Percentiles rank a stretch among this genome's conserved stretches.
phyloP scores from a whole-genome alignment of 2,888 invertebrate genomes.

The Cheilosia vernalis region DNA sequence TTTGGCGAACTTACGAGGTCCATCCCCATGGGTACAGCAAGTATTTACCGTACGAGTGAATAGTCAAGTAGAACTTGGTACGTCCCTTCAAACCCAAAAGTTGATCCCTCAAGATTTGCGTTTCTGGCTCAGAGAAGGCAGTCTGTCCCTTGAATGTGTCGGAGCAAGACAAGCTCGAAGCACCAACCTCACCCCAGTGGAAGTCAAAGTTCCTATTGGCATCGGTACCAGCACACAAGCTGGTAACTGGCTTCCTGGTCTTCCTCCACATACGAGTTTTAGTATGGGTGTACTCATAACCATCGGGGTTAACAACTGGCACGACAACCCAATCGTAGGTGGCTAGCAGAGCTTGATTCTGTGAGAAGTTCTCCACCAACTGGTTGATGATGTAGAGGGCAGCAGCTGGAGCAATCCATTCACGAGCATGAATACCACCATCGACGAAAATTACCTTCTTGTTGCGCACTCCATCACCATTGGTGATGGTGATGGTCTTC shows the following conservation, averaged over 20 bases:
- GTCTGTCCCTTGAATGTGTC: conserved; percentile 85
- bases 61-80: conserved; percentile 86
- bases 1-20: conserved; percentile 81
- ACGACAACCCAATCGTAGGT: conserved; percentile 87
- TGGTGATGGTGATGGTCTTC: conserved; percentile 86
- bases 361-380: conserved; percentile 84
- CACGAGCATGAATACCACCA: conserved; percentile 87
- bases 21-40: conserved; percentile 87
- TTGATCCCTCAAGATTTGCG: conserved; percentile 84
- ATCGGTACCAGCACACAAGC: conserved; percentile 85
- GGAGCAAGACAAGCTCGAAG: conserved; percentile 84
- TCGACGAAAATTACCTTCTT: conserved; percentile 85
- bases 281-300: conserved; percentile 87
- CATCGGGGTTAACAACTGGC: conserved; percentile 89
- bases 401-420: conserved; percentile 87
- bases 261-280: conserved; percentile 85
- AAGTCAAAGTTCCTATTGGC: conserved; percentile 87
- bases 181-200: conserved; percentile 85
- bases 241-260: conserved; percentile 83
- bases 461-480: conserved; percentile 82
- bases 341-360: conserved; percentile 84
- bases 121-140: conserved; percentile 88
- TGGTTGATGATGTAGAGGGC: conserved; percentile 86
- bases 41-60: conserved; percentile 89
- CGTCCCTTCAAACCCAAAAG: conserved; percentile 83